Evolutionary conservation across 1,140 invertebrate species (phyloP).

Genomic region (Meteorus sp.): DNA sequence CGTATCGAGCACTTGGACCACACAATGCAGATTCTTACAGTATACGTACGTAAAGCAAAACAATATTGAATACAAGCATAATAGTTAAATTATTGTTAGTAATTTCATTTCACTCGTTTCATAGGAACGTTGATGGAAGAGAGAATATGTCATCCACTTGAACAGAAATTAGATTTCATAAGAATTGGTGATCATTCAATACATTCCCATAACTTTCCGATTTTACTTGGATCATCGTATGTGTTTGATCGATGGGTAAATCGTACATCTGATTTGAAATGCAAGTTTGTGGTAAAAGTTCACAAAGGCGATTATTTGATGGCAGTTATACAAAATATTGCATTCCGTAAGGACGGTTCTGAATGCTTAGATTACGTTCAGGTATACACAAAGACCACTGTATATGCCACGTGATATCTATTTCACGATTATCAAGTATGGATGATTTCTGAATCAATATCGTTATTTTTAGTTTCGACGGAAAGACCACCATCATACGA

Average conservation of each 20-base stretch:
- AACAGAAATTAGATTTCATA: background rate
- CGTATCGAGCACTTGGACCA: no score
- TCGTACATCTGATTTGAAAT: constrained; percentile 27
- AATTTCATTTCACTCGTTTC: background rate
- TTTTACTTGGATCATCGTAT: constrained; percentile 32
- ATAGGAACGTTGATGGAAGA: background rate
- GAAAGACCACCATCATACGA: constrained; percentile 32
- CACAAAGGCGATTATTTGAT: constrained; percentile 37
- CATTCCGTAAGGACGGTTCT: constrained; percentile 36
- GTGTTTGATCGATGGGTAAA: constrained; percentile 37
- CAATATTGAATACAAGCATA: background rate
- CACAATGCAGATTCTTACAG: background rate
- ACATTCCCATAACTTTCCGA: background rate
- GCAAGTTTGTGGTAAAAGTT: constrained; percentile 39
- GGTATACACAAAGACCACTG: constrained; percentile 28
- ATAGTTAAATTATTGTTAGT: background rate
- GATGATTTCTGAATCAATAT: background rate
- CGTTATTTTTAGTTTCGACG: constrained; percentile 39
- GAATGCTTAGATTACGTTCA: constrained; percentile 46
- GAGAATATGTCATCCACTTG: constrained; percentile 3
- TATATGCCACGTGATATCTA: background rate
- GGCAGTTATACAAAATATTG: constrained; percentile 47
- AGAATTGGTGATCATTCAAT: background rate
- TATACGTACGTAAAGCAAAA: background rate
- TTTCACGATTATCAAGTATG: background rate